Evolutionary conservation across 1,140 invertebrate genomes (phyloP).

Genomic region (Papilio polytes): DNA sequence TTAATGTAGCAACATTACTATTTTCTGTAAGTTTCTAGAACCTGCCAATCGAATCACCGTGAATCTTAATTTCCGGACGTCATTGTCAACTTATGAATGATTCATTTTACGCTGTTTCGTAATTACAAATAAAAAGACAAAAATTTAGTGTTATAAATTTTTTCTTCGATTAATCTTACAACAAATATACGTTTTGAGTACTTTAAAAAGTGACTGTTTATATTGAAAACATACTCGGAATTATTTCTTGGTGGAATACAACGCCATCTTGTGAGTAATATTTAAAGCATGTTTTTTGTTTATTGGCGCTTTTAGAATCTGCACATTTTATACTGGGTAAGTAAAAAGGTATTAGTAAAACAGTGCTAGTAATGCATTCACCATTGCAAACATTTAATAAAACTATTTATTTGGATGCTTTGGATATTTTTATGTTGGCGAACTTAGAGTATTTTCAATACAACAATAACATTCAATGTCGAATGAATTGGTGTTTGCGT

Average conservation of each 20-base stretch:
- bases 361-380: neutral
- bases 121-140: neutral
- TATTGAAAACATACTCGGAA: neutral
- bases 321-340: neutral
- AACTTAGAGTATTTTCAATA: neutral
- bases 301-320: neutral
- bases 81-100: slow-evolving; percentile 43
- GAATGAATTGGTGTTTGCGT: neutral
- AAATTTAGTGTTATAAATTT: neutral
- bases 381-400: neutral
- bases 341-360: neutral
- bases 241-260: neutral
- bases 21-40: slow-evolving; percentile 75
- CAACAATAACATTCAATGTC: neutral
- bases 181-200: no score
- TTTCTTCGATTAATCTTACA: no score
- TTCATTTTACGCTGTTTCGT: slow-evolving; percentile 49
- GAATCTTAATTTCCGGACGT: slow-evolving; percentile 52
- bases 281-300: no score
- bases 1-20: slow-evolving; percentile 55
- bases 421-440: neutral
- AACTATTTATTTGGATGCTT: neutral
- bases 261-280: neutral
- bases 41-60: slow-evolving; percentile 50
- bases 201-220: no score